phyloP scores from a whole-genome alignment of 2,888 invertebrate species.

The Oxystoma pomonae region DNA sequence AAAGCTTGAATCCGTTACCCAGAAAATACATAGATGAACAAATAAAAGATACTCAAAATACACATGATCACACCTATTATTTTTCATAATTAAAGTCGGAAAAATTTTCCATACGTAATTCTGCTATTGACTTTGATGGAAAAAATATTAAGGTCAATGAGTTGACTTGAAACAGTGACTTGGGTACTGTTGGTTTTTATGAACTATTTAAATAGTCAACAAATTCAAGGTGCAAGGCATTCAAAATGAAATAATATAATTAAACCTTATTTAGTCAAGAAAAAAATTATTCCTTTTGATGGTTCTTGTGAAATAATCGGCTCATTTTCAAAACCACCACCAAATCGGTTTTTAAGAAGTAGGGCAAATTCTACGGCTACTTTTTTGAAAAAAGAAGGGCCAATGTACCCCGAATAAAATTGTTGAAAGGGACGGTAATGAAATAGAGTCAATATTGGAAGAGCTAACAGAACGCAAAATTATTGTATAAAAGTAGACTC shows the following conservation, averaged over 20 bases:
- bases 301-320: neutral
- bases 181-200: constrained; percentile 11
- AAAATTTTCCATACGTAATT: neutral
- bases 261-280: too few species aligned
- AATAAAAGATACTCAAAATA: too few species aligned
- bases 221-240: neutral
- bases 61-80: too few species aligned
- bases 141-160: neutral
- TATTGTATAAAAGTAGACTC: too few species aligned
- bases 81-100: neutral
- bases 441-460: too few species aligned
- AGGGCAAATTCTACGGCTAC: neutral
- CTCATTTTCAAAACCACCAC: neutral
- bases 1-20: too few species aligned
- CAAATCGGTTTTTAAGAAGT: neutral
- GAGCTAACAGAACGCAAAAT: too few species aligned
- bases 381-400: neutral
- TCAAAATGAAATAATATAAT: too few species aligned
- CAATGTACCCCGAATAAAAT: too few species aligned
- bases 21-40: neutral
- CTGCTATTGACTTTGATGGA: constrained; percentile 2
- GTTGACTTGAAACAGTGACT: neutral
- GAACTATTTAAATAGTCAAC: constrained; percentile 8
- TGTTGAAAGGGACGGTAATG: too few species aligned
- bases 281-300: neutral